These are phyloP conservation scores for Archocentrus centrarchus DNA, from an alignment of 2,113 vertebrate genomes.

Conservation along the genomic window DNA sequence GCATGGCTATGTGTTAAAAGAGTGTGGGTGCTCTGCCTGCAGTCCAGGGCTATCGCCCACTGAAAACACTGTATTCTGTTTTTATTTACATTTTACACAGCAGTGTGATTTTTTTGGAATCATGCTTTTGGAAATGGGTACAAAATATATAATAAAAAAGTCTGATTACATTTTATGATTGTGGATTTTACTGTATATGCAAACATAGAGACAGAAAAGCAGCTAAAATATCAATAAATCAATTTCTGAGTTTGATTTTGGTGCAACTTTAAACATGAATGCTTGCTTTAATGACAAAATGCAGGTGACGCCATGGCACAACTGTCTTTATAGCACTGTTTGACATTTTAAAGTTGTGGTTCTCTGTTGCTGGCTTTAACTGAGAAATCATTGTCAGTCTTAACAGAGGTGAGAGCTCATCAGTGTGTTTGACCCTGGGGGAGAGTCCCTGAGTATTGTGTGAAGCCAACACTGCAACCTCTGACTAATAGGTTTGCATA, in stretches of 20 bases:
- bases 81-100: too few relatives aligned
- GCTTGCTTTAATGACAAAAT: not conserved
- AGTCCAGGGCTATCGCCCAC: too few relatives aligned
- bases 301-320: too few relatives aligned
- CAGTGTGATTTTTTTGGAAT: too few relatives aligned
- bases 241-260: not conserved
- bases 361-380: slow-evolving; percentile 6
- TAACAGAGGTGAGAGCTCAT: slow-evolving; percentile 50
- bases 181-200: not conserved
- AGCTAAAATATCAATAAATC: not conserved
- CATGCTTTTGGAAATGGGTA: too few relatives aligned
- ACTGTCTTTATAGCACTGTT: not conserved
- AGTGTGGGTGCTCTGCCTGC: too few relatives aligned
- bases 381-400: slow-evolving; percentile 21
- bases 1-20: too few relatives aligned
- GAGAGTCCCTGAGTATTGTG: slow-evolving; percentile 51
- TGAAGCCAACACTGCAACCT: slow-evolving; percentile 44
- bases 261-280: not conserved
- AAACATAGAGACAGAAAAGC: not conserved
- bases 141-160: too few relatives aligned
- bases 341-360: not conserved
- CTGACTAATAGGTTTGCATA: slow-evolving; percentile 76
- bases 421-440: slow-evolving; percentile 55
- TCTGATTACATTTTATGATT: not conserved
- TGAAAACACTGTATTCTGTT: too few relatives aligned